A percentile compares a stretch with the other conserved stretches of the same genome.
Conservation (phyloP, 2,797 vertebrate species). For the Synaphobranchus kaupii region DNA sequence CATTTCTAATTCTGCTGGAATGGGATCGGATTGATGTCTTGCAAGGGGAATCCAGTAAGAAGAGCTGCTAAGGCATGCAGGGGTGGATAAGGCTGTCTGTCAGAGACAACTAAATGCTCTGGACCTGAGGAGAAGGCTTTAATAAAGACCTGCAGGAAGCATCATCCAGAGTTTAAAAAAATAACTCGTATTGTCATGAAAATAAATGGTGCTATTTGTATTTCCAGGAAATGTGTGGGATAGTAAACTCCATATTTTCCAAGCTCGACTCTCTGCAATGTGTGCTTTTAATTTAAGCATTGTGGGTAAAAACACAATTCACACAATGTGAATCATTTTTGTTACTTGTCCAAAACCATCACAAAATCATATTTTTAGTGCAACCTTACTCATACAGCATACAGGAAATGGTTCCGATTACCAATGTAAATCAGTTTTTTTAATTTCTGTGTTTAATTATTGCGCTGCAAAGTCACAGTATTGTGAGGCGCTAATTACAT, state of each 20-base stretch:
- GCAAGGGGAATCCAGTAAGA: constrained; percentile 10
- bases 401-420: neutral
- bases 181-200: neutral
- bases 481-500: neutral
- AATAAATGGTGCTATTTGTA: neutral
- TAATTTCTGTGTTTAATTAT: neutral
- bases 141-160: neutral
- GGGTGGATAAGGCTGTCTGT: constrained; percentile 1
- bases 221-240: neutral
- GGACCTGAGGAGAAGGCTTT: neutral
- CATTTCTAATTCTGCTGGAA: constrained; percentile 15
- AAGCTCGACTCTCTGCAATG: neutral
- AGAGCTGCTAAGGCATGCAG: neutral
- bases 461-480: neutral
- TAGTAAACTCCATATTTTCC: neutral
- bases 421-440: neutral
- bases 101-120: neutral
- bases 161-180: neutral
- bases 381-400: neutral
- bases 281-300: neutral
- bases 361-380: neutral
- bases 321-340: neutral
- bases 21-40: neutral
- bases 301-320: neutral
- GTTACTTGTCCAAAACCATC: too few relatives aligned